phyloP scores from a whole-genome alignment of 2,888 invertebrate species.

The Drosophila robusta region DNA sequence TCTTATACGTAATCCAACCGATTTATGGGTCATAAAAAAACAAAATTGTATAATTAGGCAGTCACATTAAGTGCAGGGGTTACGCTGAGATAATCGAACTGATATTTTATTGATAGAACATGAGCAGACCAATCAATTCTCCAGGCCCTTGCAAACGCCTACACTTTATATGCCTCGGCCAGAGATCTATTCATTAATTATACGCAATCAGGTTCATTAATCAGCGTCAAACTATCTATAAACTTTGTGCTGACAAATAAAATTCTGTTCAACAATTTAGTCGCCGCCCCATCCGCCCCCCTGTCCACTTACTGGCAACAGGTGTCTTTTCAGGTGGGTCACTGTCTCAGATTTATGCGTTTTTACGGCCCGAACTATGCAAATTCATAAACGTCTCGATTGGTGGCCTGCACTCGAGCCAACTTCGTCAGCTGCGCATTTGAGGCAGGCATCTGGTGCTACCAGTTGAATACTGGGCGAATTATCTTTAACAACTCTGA shows the following conservation, averaged over 20 bases:
- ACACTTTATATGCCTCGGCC: neutral
- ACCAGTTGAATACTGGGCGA: constrained; percentile 1
- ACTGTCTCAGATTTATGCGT: constrained; percentile 38
- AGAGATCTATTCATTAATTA: constrained; percentile 16
- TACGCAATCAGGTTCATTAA: constrained; percentile 27
- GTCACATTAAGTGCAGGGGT: constrained; percentile 9
- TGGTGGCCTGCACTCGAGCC: neutral
- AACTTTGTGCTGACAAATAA: constrained; percentile 22
- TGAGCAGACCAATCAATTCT: neutral
- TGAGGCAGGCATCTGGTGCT: constrained; percentile 12
- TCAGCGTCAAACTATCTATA: constrained; percentile 20
- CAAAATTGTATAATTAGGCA: too few species aligned
- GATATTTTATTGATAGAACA: constrained; percentile 23
- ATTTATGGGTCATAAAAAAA: neutral
- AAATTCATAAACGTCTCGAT: constrained; percentile 23
- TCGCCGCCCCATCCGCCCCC: neutral
- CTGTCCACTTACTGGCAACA: constrained; percentile 8
- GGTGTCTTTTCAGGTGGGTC: constrained; percentile 39
- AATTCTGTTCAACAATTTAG: constrained; percentile 7
- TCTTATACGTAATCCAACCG: too few species aligned
- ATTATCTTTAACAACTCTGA: constrained; percentile 8
- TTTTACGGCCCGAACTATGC: constrained; percentile 33
- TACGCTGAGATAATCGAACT: constrained; percentile 43
- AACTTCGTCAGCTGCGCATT: constrained; percentile 32
- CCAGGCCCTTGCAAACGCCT: neutral